Evolutionary conservation across 2,888 invertebrate species (phyloP), one percentile per base, ranked within the genome.

Genomic region (Drosophila lacicola): DNA sequence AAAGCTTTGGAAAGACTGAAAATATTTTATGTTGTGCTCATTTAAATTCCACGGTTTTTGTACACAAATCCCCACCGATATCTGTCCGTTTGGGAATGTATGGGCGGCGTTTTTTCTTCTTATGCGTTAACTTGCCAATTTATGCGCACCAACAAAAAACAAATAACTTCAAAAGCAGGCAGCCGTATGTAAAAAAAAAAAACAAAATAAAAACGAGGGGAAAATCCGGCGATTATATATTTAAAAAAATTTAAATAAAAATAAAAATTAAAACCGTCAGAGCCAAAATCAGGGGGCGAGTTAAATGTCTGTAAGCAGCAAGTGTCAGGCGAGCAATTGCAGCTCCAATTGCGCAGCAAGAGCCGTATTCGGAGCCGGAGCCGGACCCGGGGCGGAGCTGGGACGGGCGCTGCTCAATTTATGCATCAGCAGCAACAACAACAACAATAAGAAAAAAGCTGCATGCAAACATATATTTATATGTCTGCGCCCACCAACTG

Each of bases 401-500:
- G 36, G 56, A 66, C 44, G 34, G 67, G 62, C 56, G 70, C 60
- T 66, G 86, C 70, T 82, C 88, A 82, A 88, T 83, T 88, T 83
- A 83, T 86, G 88, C 83, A 74, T 45, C 67, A 69, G 73, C 70
- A 68, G 44, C 68, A 74, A 46, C 61, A 70, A 46, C 62, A 64
- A 25, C 19, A 42, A 14, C 19, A 41, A 13, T 14, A 41, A 34
- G 50, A 57, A 53, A 66, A 84, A 74, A 82, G 76, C 44, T 76
- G 76, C 77, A 78, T 68, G 85, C 82, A 84, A 88, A 88, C 80
- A 85, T 77, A 88, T 88, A 83, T 88, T 88, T 83, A 88, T 85
- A 84, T 82, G 79, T 63, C 62, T 78, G 85, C 78, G 74, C 82
- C 83, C 86, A 76, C 88, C 88, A 83, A 71, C 88, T 88, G 85